A percentile compares a stretch with the other conserved stretches of the same genome.
Conservation (phyloP, 2,888 invertebrate genomes). For the Microplitis deprimator region DNA sequence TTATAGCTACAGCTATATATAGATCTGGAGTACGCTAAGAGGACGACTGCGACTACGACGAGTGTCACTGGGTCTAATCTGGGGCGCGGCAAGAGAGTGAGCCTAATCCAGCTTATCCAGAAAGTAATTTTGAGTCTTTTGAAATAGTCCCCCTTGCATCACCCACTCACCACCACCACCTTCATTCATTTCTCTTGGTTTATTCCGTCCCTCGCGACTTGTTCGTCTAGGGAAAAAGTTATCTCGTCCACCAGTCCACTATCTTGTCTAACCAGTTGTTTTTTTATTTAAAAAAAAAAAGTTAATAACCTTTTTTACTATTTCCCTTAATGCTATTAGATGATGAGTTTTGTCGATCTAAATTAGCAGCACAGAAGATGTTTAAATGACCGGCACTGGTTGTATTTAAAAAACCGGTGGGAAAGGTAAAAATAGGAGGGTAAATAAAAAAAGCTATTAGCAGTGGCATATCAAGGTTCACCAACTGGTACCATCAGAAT, state of each 20-base stretch:
- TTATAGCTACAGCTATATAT: not conserved
- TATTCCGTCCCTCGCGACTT: constrained; percentile 33
- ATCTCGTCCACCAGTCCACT: constrained; percentile 38
- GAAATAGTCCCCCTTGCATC: constrained; percentile 67
- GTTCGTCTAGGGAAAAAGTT: constrained; percentile 33
- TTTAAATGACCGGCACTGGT: too few species aligned
- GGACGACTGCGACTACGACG: constrained; percentile 35
- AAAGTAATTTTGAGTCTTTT: constrained; percentile 79
- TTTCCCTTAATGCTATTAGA: not conserved
- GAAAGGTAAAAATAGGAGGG: too few species aligned
- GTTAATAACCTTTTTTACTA: constrained; percentile 2
- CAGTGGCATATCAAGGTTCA: not conserved
- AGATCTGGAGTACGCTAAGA: too few species aligned
- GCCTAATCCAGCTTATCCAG: constrained; percentile 78
- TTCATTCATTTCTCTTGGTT: constrained; percentile 40
- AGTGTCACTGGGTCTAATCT: constrained; percentile 69
- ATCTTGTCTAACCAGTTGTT: constrained; percentile 21
- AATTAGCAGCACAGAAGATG: too few species aligned
- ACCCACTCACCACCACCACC: constrained; percentile 36
- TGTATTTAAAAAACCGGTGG: too few species aligned
- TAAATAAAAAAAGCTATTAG: constrained; percentile 3
- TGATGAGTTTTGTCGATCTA: too few species aligned
- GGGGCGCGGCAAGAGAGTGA: constrained; percentile 69
- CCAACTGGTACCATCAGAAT: constrained; percentile 10
- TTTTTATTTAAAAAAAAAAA: constrained; percentile 1